Base-by-base conservation (phyloP, 2,113 vertebrate species). In the Argyrosomus japonicus region DNA sequence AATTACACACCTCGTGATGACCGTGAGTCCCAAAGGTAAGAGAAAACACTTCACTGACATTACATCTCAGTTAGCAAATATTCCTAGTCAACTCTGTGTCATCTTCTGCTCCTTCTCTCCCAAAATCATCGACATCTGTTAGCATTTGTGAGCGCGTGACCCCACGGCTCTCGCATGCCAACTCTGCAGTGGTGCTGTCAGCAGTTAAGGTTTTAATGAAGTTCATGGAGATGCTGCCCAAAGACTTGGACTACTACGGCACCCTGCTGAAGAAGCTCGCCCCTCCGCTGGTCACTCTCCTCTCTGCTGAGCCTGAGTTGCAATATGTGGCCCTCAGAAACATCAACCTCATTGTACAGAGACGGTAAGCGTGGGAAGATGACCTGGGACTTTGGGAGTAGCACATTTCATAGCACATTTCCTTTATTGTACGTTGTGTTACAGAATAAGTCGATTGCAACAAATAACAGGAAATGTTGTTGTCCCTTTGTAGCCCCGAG, bases 191-290 rank as follows among this genome's bases (percentile, higher is more conserved):
- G 92, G 98, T 99, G 84, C 94, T 99, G 68, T 99, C 98, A 0
- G 98, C 98, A 0, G 98, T 99, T 73, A 99, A 99, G 92, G 98
- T 99, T 77, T 94, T 99, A 74, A 99, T 99, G 98, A 99, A 99
- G 93, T 99, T 99, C 91, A 99, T 99, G 97, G 98, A 99, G 94
- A 97, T 99, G 97, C 89, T 99, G 36, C 98, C 98, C 0, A 99
- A 99, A 94, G 98, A 99, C 86, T 89, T 99, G 92, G 98, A 99
- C 92, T 99, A 99, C 84, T 99, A 99, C 0, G 96, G 97, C 87
- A 99, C 98, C 0, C 89, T 99, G 79, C 95, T 99, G 71, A 99
- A 99, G 95, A 99, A 99, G 88, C 94, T 99, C 29, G 98, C 98
- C n/a, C 98, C 98, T 0, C 98, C 98, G 0, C 95, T 99, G 81